Conservation (phyloP, 2,888 invertebrate species). For the Rhaphigaster nebulosa region DNA sequence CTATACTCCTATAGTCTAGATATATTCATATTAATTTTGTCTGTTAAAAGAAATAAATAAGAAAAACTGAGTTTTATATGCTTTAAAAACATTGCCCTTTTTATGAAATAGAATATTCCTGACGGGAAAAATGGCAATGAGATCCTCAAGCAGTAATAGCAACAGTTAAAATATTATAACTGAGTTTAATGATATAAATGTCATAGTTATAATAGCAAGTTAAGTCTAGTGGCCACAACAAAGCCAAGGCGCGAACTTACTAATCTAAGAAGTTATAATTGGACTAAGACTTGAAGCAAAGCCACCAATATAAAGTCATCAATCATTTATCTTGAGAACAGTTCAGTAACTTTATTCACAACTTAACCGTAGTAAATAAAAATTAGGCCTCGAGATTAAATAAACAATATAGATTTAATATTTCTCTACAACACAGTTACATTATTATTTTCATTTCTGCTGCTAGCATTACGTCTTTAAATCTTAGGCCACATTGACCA, state of each 20-base stretch:
- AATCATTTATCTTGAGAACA: not conserved
- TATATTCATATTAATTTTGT: too few species aligned
- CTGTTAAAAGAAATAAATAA: too few species aligned
- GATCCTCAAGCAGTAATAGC: not conserved
- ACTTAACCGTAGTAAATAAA: not conserved
- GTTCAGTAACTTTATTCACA: not conserved
- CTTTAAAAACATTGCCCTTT: too few species aligned
- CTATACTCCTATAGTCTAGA: too few species aligned
- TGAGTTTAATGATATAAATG: not conserved
- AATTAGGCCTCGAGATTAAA: not conserved
- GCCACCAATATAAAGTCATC: constrained; percentile 21
- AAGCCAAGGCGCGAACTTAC: not conserved
- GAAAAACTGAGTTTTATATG: not conserved
- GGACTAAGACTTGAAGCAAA: not conserved
- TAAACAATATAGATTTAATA: too few species aligned
- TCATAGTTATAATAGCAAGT: not conserved
- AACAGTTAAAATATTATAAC: not conserved
- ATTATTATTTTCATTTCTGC: too few species aligned
- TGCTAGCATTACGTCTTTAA: too few species aligned
- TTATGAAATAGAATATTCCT: too few species aligned
- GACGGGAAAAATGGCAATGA: not conserved
- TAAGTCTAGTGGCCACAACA: not conserved
- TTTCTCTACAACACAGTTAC: too few species aligned
- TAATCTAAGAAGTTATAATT: constrained; percentile 24
- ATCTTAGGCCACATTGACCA: too few species aligned